Conservation (phyloP, 2,797 vertebrate species). For the Coilia nasus region DNA sequence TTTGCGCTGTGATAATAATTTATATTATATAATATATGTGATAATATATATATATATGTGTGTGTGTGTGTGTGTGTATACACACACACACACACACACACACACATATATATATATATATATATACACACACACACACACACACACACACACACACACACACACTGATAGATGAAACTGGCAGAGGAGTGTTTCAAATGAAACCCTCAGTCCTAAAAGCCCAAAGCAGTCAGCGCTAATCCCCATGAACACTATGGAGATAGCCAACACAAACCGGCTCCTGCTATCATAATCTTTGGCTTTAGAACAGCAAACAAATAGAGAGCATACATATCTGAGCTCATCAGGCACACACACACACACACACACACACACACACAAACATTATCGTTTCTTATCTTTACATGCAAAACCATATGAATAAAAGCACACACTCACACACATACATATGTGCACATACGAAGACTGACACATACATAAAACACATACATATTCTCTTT, state of each 20-base stretch:
- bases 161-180: background rate
- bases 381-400: too few relatives aligned
- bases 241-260: background rate
- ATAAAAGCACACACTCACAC: conserved; percentile 10
- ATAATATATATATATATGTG: too few relatives aligned
- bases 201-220: background rate
- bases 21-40: too few relatives aligned
- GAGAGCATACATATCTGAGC: background rate
- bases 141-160: too few relatives aligned
- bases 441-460: background rate
- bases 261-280: background rate
- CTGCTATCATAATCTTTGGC: background rate
- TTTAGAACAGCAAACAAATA: background rate
- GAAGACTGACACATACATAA: too few relatives aligned
- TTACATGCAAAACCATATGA: too few relatives aligned
- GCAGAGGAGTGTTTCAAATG: background rate
- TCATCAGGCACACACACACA: background rate
- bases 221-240: background rate
- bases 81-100: too few relatives aligned
- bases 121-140: too few relatives aligned
- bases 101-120: too few relatives aligned
- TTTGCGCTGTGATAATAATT: conserved; percentile 10
- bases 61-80: too few relatives aligned
- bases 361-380: background rate
- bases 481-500: too few relatives aligned